phyloP scores from a whole-genome alignment of 2,797 vertebrate genomes.

The Syngnathus rostellatus region DNA sequence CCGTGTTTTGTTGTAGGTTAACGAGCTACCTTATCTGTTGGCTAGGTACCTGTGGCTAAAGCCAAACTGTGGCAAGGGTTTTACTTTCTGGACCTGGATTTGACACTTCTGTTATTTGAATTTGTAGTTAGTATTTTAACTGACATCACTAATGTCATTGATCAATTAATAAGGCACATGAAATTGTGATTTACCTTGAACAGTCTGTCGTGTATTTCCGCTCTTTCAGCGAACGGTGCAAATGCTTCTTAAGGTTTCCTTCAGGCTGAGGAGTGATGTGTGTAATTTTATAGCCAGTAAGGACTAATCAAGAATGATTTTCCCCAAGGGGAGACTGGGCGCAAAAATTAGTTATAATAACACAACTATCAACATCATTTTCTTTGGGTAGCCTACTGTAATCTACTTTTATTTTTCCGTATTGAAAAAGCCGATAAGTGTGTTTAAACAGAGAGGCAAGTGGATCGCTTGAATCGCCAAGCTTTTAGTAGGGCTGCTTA shows the following conservation, averaged over 20 bases:
- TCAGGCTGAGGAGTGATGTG: conserved; percentile 41
- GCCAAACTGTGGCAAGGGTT: too few relatives aligned
- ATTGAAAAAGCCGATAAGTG: neutral
- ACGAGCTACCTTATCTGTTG: too few relatives aligned
- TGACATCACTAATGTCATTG: neutral
- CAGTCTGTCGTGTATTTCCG: conserved; percentile 10
- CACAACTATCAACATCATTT: conserved; percentile 15
- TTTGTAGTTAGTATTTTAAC: neutral
- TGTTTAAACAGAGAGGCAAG: conserved; percentile 1
- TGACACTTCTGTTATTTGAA: too few relatives aligned
- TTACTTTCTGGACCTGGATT: too few relatives aligned
- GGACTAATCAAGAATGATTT: conserved; percentile 42
- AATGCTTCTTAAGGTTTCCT: conserved; percentile 48
- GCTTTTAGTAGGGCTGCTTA: neutral
- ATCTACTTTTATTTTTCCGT: conserved; percentile 6
- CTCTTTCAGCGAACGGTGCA: conserved; percentile 17
- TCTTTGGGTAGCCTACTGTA: conserved; percentile 7
- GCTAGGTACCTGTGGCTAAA: too few relatives aligned
- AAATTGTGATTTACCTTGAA: conserved; percentile 1
- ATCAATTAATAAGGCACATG: neutral
- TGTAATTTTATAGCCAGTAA: conserved; percentile 40
- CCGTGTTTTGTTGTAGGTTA: too few relatives aligned
- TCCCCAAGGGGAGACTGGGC: conserved; percentile 13
- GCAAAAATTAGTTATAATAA: conserved; percentile 17
- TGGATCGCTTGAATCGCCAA: neutral